These are phyloP conservation scores for Ceyx erithaca DNA, from an alignment of 2,797 vertebrate species.

Conservation along the genomic window DNA sequence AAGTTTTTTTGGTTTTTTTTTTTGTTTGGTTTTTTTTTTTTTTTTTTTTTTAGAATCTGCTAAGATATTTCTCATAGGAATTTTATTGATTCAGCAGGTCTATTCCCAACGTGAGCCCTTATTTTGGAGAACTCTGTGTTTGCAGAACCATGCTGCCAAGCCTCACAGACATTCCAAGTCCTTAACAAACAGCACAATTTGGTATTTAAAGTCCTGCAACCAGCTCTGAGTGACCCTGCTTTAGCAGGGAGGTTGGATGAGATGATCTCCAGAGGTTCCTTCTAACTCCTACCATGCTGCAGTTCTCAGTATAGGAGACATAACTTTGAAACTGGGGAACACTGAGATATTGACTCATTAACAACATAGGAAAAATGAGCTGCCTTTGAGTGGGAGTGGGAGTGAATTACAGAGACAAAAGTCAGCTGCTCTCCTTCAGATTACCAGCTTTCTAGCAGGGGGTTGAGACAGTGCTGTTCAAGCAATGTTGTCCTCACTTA, in stretches of 20 bases:
- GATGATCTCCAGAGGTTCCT: background rate
- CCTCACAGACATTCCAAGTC: background rate
- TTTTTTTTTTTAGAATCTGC: background rate
- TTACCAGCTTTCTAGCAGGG: background rate
- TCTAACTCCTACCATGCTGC: background rate
- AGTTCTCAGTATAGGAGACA: background rate
- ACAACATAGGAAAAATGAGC: background rate
- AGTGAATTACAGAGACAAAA: background rate
- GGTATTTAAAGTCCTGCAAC: background rate
- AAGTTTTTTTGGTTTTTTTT: background rate
- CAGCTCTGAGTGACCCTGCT: background rate
- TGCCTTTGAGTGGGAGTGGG: background rate
- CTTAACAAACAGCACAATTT: background rate
- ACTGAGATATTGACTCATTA: background rate
- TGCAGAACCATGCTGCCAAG: background rate
- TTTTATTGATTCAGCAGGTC: slow-evolving; percentile 26
- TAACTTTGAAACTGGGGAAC: background rate
- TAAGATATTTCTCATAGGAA: slow-evolving; percentile 25
- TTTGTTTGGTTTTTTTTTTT: no score
- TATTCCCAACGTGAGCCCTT: background rate
- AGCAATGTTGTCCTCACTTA: background rate
- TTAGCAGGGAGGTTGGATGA: background rate
- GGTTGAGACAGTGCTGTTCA: background rate
- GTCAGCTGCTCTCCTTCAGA: background rate
- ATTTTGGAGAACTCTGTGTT: background rate